These are phyloP conservation scores for Chloromyia formosa DNA, from an alignment of 2,888 invertebrate genomes.

Conservation along the genomic window DNA sequence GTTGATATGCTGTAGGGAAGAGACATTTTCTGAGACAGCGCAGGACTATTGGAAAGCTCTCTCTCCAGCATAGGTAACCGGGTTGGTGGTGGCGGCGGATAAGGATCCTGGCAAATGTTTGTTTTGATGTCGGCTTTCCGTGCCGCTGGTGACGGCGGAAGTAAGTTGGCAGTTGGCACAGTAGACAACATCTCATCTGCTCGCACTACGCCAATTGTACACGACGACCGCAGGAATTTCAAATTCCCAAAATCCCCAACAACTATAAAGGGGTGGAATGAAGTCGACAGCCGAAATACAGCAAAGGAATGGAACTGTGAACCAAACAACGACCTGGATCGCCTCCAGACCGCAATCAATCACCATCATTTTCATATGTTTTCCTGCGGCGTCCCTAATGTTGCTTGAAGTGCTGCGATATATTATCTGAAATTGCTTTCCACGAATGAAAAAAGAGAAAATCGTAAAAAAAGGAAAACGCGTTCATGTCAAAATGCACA, in stretches of 20 bases:
- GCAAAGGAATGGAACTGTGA: background rate
- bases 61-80: too few relatives aligned
- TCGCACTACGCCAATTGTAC: background rate
- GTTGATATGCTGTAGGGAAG: background rate
- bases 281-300: too few relatives aligned
- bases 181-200: background rate
- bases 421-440: conserved; percentile 40
- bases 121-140: conserved; percentile 33
- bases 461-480: conserved; percentile 19
- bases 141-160: conserved; percentile 19
- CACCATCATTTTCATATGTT: conserved; percentile 41
- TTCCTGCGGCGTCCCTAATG: conserved; percentile 40
- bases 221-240: too few relatives aligned
- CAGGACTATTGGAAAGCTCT: conserved; percentile 22
- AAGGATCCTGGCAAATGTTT: conserved; percentile 19
- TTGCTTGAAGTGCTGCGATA: conserved; percentile 38
- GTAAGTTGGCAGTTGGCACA: background rate
- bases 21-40: conserved; percentile 7
- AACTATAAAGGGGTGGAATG: too few relatives aligned
- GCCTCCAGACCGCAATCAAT: conserved; percentile 41
- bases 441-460: conserved; percentile 7
- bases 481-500: conserved; percentile 21
- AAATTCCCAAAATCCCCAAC: too few relatives aligned
- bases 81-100: background rate
- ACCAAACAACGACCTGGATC: conserved; percentile 35